Conservation (phyloP, 2,113 vertebrate species). For the Pelodiscus sinensis region DNA sequence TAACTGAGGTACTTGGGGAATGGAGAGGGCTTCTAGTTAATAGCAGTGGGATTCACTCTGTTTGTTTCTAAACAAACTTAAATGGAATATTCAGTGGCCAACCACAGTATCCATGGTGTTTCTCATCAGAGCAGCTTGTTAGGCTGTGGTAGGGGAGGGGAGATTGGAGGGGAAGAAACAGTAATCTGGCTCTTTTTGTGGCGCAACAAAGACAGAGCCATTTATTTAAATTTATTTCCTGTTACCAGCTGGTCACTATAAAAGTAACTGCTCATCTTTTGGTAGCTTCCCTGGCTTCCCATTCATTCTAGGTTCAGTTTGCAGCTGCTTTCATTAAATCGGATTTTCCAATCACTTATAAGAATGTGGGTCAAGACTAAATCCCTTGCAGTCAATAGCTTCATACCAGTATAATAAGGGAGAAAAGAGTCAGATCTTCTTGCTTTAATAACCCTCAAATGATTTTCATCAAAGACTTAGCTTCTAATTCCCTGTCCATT, state of each 20-base stretch:
- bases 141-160: background rate
- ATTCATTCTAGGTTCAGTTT: background rate
- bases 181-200: background rate
- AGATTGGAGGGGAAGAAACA: background rate
- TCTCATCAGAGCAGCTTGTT: background rate
- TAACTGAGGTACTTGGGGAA: background rate
- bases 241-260: background rate
- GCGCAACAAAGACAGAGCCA: fast-evolving
- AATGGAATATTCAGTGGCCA: background rate
- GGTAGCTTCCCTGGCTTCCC: background rate
- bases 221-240: background rate
- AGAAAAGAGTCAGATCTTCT: too few species aligned
- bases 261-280: background rate
- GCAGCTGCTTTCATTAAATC: background rate
- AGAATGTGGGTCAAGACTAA: background rate
- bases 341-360: background rate
- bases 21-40: background rate
- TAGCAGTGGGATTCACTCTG: background rate
- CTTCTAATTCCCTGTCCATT: background rate
- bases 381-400: background rate
- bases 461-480: background rate
- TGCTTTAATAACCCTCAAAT: background rate
- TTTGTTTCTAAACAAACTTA: background rate
- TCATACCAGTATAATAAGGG: background rate
- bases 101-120: fast-evolving